Conservation (phyloP, 2,888 invertebrate species). For the Volucella inflata region DNA sequence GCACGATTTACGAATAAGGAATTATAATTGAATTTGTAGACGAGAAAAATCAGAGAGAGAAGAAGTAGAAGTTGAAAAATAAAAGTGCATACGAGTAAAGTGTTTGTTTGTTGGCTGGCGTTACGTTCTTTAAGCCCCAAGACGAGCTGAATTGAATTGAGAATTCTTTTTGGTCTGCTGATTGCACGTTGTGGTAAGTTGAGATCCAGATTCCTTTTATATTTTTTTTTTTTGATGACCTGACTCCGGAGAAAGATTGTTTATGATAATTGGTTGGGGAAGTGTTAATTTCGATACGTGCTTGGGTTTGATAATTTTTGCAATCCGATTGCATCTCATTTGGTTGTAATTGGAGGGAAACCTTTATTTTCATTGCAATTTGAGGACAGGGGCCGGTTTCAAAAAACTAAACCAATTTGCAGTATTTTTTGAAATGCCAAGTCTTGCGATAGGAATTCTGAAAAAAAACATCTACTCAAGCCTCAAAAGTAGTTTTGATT, state of each 20-base stretch:
- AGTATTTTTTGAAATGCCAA: no score
- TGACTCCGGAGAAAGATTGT: neutral
- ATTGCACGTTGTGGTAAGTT: constrained; percentile 62
- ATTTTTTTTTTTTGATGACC: constrained; percentile 10
- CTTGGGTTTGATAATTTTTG: constrained; percentile 24
- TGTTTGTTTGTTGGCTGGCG: constrained; percentile 26
- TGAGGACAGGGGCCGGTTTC: neutral
- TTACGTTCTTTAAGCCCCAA: neutral
- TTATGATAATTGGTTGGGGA: constrained; percentile 53
- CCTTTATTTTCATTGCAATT: neutral
- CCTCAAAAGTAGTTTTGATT: no score
- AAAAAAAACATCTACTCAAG: no score
- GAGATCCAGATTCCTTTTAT: constrained; percentile 11
- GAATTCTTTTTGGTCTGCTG: constrained; percentile 39
- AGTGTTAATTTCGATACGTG: constrained; percentile 43
- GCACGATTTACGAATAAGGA: constrained; percentile 69
- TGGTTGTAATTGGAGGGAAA: constrained; percentile 25
- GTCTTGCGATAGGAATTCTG: no score
- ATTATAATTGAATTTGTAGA: constrained; percentile 68
- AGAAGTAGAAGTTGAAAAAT: neutral
- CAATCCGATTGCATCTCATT: constrained; percentile 8
- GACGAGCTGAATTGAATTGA: constrained; percentile 34
- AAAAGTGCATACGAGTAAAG: neutral
- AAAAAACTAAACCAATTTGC: no score
- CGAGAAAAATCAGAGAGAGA: constrained; percentile 28